phyloP scores from a whole-genome alignment of 2,113 vertebrate species.

The Sinocyclocheilus anshuiensis region DNA sequence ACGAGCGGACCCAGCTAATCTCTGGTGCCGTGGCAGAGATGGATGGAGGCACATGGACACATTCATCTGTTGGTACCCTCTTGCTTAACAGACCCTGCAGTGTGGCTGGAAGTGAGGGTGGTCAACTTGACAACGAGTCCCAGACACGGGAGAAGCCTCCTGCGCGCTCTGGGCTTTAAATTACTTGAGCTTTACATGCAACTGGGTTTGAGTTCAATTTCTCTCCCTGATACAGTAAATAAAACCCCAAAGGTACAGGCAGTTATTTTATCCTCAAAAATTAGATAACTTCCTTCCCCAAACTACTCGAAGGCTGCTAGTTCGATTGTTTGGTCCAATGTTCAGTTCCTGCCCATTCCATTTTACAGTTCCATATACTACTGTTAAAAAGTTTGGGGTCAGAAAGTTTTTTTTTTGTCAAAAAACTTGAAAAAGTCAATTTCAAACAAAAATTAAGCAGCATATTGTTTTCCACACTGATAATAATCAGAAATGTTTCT shows the following conservation, averaged over 20 bases:
- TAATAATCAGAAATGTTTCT: too few relatives aligned
- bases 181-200: slow-evolving; percentile 43
- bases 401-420: background rate
- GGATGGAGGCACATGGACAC: slow-evolving; percentile 50
- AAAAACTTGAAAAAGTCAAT: too few relatives aligned
- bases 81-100: slow-evolving; percentile 29
- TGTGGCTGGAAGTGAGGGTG: slow-evolving; percentile 47
- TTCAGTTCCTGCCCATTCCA: background rate
- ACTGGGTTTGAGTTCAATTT: slow-evolving; percentile 41
- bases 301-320: slow-evolving; percentile 17
- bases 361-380: background rate
- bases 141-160: slow-evolving; percentile 42
- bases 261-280: slow-evolving; percentile 25
- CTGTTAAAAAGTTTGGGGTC: background rate
- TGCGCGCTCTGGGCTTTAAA: slow-evolving; percentile 39
- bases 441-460: background rate
- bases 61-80: slow-evolving; percentile 64
- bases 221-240: slow-evolving; percentile 45
- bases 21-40: slow-evolving; percentile 60
- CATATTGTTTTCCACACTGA: background rate
- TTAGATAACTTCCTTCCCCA: slow-evolving; percentile 32
- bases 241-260: slow-evolving; percentile 28
- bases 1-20: slow-evolving; percentile 57
- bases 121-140: slow-evolving; percentile 52
- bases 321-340: background rate